Base-by-base conservation (phyloP, 1,140 invertebrate species). In the Pantala flavescens region DNA sequence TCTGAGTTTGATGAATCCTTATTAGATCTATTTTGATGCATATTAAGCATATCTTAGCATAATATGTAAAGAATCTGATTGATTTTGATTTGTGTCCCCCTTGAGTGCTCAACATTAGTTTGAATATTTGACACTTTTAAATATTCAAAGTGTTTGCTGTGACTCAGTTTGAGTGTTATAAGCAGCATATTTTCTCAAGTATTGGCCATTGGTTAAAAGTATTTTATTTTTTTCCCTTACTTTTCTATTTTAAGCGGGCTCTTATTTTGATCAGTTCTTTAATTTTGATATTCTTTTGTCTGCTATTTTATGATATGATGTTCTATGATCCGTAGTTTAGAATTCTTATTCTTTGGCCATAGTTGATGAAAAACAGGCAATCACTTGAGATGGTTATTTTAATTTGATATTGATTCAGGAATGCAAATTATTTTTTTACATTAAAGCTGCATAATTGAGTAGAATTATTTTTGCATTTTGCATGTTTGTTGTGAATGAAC, bases 151-250 rank as follows among this genome's bases (percentile, higher is more conserved):
- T 19, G 49, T 63, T 21, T 63, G 49, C 49, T 63, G n/a, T 63
- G 12, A 63, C 28, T 36, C 28, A 5, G 2, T 36, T 9, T 63
- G 49, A 63, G 49, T 63, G 49, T 63, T 16, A 7, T 63, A 63
- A 16, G 14, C n/a, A 21, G 49, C n/a, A 63, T 63, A 63, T 12
- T 63, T 63, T 19, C 49, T 63, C 12, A 63, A 63, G 49, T 63
- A 63, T 63, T 63, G 49, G 49, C 49, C 49, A 63, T 63, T 63
- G 49, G 49, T 63, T 63, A 63, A 63, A 63, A 63, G 49, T 63
- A 63, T 19, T 19, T 63, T 14, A 63, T 63, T 63, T 63, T 3
- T 19, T 19, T 63, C 12, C 12, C n/a, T 12, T 63, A 21, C 49
- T 7, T 12, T 63, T 19, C 49, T 12, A 19, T 21, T 63, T 63